A percentile compares a stretch with the other conserved stretches of the same genome.
Evolutionary conservation across 1,140 invertebrate species (phyloP).

Genomic region (Mylabris phalerata): DNA sequence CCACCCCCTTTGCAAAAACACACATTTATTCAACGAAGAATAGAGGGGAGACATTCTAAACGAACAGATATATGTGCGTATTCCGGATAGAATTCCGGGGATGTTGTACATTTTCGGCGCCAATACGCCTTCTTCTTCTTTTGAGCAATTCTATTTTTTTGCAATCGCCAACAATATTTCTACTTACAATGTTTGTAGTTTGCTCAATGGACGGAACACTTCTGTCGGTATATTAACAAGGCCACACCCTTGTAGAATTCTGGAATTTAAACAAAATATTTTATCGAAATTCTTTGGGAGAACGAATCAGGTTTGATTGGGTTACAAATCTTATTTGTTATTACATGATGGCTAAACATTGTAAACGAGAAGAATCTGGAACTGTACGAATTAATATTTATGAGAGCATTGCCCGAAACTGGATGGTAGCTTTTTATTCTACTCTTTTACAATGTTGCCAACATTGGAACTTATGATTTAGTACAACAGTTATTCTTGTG

Average conservation of each 20-base stretch:
- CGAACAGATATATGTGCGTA: not conserved
- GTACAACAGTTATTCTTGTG: constrained; percentile 5
- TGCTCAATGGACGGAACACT: constrained; percentile 44
- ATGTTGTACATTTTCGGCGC: not conserved
- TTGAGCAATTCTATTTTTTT: not conserved
- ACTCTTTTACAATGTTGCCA: not conserved
- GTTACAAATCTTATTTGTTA: too few species aligned
- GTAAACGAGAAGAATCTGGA: not conserved
- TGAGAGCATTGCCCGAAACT: not conserved
- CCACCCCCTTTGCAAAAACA: too few species aligned
- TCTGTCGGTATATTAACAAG: constrained; percentile 45
- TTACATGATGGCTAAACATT: not conserved
- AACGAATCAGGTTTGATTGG: not conserved
- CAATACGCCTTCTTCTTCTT: not conserved
- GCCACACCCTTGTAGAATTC: constrained; percentile 49
- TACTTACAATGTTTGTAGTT: constrained; percentile 52
- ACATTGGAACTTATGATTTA: constrained; percentile 11
- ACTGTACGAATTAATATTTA: constrained; percentile 8
- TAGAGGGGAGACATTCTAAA: not conserved
- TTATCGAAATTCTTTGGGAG: not conserved
- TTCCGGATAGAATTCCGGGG: not conserved
- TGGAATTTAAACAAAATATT: constrained; percentile 24
- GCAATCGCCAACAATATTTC: constrained; percentile 1
- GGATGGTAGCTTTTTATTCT: constrained; percentile 5
- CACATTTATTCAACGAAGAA: too few species aligned